Base-by-base conservation (phyloP, 2,888 invertebrate genomes). In the Macrosoma leucophasiata region DNA sequence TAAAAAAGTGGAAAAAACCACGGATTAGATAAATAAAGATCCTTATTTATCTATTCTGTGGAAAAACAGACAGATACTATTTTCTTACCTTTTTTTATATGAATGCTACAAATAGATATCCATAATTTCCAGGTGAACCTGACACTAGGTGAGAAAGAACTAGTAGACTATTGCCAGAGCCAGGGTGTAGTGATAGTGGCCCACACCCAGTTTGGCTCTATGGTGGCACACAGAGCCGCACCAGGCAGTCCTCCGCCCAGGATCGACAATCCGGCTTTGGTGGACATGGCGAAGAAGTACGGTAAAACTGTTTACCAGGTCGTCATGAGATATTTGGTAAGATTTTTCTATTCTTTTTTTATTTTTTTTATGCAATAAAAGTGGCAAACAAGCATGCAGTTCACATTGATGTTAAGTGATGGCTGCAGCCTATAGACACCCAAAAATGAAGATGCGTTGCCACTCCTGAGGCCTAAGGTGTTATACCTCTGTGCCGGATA, bases 121-220 rank as follows among this genome's bases (percentile, higher is more conserved):
- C 4, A 1, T 17, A 7, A 17, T 11, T 4, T 13, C 1, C 62
- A 82, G 82, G 52, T 81, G 0, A 79, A 92, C 58, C 84, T 91
- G 1, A 90, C 90, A 56, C 72, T 91, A 0, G 88, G 87, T 8
- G 89, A 92, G 46, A 82, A 78, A 7, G 88, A 89, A 20, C 58
- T 92, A 17, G 87, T 90, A 0, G 71, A 87, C 5, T 91, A 86
- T 50, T 90, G 93, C 60, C 81, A 86, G 24, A 57, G 84, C 2
- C 72, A 86, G 8, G 76, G 74, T 7, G 86, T 94, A 13, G 55
- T 75, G 2, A 65, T 92, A 31, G 88, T 79, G 39, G 92, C 75
- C 0, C 93, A 89, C 62, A 87, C 90, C 15, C 90, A 91, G 0
- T 81, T 93, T 31, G 92, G 91, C 0, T 74, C 86, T 2, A 66